Conservation (phyloP, 1,140 invertebrate genomes). For the Micrasema longulum region DNA sequence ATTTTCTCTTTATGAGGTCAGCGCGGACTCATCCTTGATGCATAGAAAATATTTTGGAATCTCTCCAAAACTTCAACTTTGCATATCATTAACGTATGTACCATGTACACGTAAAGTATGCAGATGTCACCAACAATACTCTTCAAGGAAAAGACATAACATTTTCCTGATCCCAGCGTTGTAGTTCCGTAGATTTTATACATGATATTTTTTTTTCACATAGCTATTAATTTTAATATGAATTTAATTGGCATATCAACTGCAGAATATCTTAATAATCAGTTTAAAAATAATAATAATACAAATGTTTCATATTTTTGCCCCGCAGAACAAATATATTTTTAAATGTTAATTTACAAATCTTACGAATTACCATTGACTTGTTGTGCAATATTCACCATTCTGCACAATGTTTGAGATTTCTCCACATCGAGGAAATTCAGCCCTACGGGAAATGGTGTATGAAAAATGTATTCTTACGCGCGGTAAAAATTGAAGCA, state of each 20-base stretch:
- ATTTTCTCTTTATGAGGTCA: slow-evolving; percentile 18
- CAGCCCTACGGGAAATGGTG: no score
- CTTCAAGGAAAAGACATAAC: neutral
- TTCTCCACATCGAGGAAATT: no score
- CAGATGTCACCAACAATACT: neutral
- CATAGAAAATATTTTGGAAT: slow-evolving; percentile 4
- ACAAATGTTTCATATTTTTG: no score
- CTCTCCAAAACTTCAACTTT: slow-evolving; percentile 16
- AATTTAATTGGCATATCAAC: neutral
- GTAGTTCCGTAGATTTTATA: neutral
- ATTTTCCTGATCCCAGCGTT: neutral
- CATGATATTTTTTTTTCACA: neutral
- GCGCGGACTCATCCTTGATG: neutral
- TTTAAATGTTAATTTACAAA: no score
- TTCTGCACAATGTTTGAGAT: no score
- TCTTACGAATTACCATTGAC: no score
- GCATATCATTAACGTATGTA: neutral
- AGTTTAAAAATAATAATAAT: no score
- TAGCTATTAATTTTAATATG: neutral
- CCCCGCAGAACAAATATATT: no score
- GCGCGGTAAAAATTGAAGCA: no score
- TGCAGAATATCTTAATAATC: no score
- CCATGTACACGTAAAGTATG: neutral
- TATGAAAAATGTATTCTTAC: no score
- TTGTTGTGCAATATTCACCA: no score